Evolutionary conservation across 2,888 invertebrate species (phyloP).

Genomic region (Troilus luridus): DNA sequence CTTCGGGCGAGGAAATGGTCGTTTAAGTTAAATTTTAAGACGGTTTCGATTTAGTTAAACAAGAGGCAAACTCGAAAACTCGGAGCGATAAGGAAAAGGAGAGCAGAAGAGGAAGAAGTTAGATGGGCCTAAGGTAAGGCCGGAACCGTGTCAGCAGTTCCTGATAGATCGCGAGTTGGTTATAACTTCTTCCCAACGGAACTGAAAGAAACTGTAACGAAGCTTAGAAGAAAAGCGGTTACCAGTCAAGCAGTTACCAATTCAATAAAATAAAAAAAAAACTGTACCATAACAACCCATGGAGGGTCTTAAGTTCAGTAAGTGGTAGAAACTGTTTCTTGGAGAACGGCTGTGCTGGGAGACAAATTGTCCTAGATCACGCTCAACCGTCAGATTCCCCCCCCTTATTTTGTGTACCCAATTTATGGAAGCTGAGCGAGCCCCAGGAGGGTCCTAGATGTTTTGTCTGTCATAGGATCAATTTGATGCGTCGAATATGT

Average conservation of each 20-base stretch:
- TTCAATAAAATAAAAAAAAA: background rate
- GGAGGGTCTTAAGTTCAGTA: no score
- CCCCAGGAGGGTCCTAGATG: no score
- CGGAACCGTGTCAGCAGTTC: background rate
- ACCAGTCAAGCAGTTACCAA: no score
- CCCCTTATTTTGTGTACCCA: no score
- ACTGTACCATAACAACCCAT: background rate
- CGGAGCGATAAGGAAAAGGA: background rate
- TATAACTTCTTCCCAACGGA: background rate
- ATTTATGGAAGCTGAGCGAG: no score
- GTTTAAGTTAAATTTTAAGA: slow-evolving; percentile 1
- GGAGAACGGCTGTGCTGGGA: no score
- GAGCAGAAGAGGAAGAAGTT: background rate
- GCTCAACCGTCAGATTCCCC: no score
- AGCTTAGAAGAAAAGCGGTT: no score
- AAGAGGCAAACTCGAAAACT: background rate
- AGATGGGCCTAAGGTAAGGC: background rate
- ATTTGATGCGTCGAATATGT: no score
- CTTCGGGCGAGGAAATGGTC: background rate
- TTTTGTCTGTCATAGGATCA: no score
- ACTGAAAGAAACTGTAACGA: background rate
- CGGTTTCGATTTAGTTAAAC: background rate
- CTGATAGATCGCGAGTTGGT: background rate
- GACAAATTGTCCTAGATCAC: no score
- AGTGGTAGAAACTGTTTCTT: no score